phyloP scores from a whole-genome alignment of 1,140 invertebrate genomes.

The Harpegnathos saltator region DNA sequence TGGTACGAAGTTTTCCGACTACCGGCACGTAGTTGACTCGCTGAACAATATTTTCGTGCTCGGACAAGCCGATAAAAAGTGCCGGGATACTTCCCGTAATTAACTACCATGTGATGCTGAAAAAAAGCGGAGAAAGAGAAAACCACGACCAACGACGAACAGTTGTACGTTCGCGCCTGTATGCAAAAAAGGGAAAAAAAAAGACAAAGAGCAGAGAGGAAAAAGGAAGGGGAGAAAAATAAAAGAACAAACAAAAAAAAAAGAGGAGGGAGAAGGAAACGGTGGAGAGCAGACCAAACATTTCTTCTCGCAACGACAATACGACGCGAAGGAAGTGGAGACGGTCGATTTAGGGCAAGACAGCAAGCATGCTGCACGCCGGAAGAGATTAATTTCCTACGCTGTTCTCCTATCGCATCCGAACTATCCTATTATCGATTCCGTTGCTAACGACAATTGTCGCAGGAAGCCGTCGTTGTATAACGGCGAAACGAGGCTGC shows the following conservation, averaged over 20 bases:
- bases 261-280: too few species aligned
- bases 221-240: constrained; percentile 17
- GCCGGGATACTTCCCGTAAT: constrained; percentile 80
- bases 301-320: constrained; percentile 17
- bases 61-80: constrained; percentile 80
- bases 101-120: constrained; percentile 69
- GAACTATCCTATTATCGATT: constrained; percentile 30
- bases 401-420: constrained; percentile 3
- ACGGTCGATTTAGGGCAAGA: constrained; percentile 52
- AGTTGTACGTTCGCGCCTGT: constrained; percentile 7
- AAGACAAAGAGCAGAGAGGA: not conserved
- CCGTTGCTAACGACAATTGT: constrained; percentile 14
- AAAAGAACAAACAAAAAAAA: constrained; percentile 35
- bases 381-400: constrained; percentile 62
- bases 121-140: constrained; percentile 53
- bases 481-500: constrained; percentile 4
- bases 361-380: not conserved
- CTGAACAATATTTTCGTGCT: constrained; percentile 78
- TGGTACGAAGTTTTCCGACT: constrained; percentile 58
- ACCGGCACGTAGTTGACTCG: constrained; percentile 63
- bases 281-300: constrained; percentile 9
- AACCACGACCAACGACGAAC: constrained; percentile 7
- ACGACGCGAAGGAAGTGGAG: constrained; percentile 57
- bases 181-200: not conserved
- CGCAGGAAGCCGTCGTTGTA: not conserved